Conservation (phyloP, 2,113 vertebrate species). For the Monopterus albus region DNA sequence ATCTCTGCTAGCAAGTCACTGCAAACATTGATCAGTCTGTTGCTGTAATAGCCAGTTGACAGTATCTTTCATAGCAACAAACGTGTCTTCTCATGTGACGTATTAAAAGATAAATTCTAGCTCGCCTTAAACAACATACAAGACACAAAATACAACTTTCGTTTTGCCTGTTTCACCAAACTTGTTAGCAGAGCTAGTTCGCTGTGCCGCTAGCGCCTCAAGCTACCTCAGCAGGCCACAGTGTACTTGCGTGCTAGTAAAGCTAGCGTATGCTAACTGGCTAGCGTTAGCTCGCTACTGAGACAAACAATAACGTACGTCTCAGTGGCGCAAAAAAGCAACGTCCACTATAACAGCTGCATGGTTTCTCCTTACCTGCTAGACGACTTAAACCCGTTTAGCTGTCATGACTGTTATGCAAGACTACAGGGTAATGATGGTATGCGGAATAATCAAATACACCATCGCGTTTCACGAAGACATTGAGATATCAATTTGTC, state of each 20-base stretch:
- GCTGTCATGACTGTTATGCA: constrained; percentile 73
- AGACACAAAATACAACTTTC: constrained; percentile 11
- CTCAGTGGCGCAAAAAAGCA: too few relatives aligned
- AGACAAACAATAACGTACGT: constrained; percentile 1
- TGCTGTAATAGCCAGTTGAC: not conserved
- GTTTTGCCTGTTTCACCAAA: constrained; percentile 37
- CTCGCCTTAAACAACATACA: not conserved
- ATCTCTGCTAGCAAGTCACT: constrained; percentile 40
- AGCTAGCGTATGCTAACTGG: constrained; percentile 50
- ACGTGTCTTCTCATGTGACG: not conserved
- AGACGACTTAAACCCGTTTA: constrained; percentile 56
- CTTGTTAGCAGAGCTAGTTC: constrained; percentile 46
- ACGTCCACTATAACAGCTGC: not conserved
- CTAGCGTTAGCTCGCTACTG: constrained; percentile 12
- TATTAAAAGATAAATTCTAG: too few relatives aligned
- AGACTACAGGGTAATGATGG: constrained; percentile 63
- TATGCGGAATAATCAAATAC: constrained; percentile 71
- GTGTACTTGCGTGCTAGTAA: constrained; percentile 38
- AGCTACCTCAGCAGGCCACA: constrained; percentile 59
- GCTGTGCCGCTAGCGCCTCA: constrained; percentile 19
- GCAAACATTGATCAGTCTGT: constrained; percentile 27
- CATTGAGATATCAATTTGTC: constrained; percentile 49
- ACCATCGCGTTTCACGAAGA: constrained; percentile 53
- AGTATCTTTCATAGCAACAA: not conserved
- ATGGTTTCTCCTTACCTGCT: constrained; percentile 63